Percentiles rank a stretch among this genome's conserved stretches.
Evolutionary conservation across 1,140 invertebrate genomes (phyloP).

Genomic region (Acyrthosiphon pisum): DNA sequence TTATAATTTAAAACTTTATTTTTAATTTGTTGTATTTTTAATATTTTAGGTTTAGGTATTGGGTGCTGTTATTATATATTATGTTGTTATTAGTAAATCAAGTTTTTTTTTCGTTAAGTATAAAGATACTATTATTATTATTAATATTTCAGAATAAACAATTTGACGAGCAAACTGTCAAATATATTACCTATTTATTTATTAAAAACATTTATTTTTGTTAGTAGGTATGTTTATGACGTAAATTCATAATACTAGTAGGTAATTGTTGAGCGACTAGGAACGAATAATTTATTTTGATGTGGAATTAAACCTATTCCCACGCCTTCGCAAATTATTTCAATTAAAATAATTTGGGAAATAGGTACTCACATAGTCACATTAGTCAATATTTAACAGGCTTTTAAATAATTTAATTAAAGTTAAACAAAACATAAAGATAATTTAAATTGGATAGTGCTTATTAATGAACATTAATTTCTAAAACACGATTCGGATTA

Average conservation of each 20-base stretch:
- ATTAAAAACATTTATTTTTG: not conserved
- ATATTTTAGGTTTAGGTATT: no score
- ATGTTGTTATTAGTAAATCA: no score
- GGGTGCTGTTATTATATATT: no score
- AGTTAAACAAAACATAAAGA: not conserved
- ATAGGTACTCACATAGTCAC: not conserved
- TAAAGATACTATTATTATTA: no score
- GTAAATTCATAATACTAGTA: not conserved
- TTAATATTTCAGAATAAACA: not conserved
- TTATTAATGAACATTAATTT: not conserved
- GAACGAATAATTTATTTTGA: not conserved
- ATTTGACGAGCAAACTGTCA: not conserved
- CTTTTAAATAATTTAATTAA: constrained; percentile 1
- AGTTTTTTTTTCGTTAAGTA: no score
- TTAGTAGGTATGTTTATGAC: not conserved
- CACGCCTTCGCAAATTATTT: not conserved
- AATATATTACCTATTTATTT: not conserved
- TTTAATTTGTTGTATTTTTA: no score
- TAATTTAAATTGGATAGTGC: not conserved
- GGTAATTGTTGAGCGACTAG: not conserved
- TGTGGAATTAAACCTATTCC: not conserved
- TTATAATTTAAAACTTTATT: no score
- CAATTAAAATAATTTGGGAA: not conserved
- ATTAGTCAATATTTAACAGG: not conserved
- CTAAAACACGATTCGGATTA: constrained; percentile 2